Evolutionary conservation across 2,113 vertebrate genomes (phyloP), one percentile per base, ranked within the genome.

Genomic region (Myiopsitta monachus): DNA sequence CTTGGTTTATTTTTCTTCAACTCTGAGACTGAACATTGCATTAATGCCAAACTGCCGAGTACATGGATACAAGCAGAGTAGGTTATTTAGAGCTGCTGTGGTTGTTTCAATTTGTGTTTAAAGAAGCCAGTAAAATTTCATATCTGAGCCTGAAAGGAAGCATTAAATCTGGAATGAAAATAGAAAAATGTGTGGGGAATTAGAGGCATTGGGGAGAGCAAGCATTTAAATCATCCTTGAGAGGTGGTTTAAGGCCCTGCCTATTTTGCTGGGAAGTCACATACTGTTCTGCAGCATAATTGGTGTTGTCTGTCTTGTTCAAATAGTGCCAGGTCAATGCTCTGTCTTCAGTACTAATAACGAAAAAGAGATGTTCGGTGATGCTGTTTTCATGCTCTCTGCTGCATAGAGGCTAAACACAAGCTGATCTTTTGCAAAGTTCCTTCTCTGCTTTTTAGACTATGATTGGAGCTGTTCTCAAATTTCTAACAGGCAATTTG

Each of bases 61-160:
- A 69, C 8, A 12, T 19, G 80, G 68, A 55, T 86, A 43, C 46
- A 77, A 90, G 43, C 9, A 39, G 86, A 84, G 33, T 13, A 72
- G 43, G 55, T 81, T 94, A 87, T 94, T 94, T 94, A 92, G 69
- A 75, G 46, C 46, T 78, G 19, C 14, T 82, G 39, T 61, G 64
- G 67, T 77, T 62, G 61, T 83, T 96, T 73, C 73, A 94, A 63
- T 92, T 92, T 73, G 73, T 72, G 31, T 77, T 93, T 88, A 81
- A 92, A 90, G 64, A 81, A 64, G 55, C 10, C 39, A 87, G 57
- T 84, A 78, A 91, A 90, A 77, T 70, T 78, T 94, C 33, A 15
- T 64, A 78, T 84, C 51, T 75, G 61, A 75, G 47, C 21, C 66
- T 89, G 69, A 57, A 84, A 3, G 11, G 83, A 64, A 95, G 61